phyloP scores from a whole-genome alignment of 2,797 vertebrate genomes.

The Cottoperca gobio region DNA sequence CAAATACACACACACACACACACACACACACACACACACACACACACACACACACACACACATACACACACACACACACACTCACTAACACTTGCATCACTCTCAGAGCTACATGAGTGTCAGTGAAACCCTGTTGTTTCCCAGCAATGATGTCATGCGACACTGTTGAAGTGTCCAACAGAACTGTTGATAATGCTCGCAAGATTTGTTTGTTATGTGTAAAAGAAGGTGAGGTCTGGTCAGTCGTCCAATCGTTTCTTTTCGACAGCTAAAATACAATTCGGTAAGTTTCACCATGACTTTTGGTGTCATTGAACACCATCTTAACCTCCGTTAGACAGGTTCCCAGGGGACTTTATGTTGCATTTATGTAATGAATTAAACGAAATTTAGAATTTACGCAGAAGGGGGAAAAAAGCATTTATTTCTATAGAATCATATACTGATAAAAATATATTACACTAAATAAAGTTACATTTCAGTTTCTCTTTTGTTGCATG shows the following conservation, averaged over 20 bases:
- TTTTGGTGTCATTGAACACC: not conserved
- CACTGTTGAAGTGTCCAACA: not conserved
- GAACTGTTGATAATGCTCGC: not conserved
- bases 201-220: constrained; percentile 5
- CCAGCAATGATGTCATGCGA: constrained; percentile 20
- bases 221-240: not conserved
- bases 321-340: too few relatives aligned
- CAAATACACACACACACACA: constrained; percentile 19
- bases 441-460: not conserved
- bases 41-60: not conserved
- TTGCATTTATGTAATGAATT: not conserved
- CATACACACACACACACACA: too few relatives aligned
- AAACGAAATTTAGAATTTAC: not conserved
- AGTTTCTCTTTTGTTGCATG: not conserved
- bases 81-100: not conserved
- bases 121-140: constrained; percentile 14
- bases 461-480: not conserved
- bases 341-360: too few relatives aligned
- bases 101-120: constrained; percentile 6
- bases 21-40: not conserved
- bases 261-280: not conserved
- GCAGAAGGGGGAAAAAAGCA: not conserved
- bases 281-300: not conserved
- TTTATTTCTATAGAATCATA: not conserved
- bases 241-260: not conserved